Evolutionary conservation across 1,140 invertebrate species (phyloP).

Genomic region (Meloidogyne exigua): DNA sequence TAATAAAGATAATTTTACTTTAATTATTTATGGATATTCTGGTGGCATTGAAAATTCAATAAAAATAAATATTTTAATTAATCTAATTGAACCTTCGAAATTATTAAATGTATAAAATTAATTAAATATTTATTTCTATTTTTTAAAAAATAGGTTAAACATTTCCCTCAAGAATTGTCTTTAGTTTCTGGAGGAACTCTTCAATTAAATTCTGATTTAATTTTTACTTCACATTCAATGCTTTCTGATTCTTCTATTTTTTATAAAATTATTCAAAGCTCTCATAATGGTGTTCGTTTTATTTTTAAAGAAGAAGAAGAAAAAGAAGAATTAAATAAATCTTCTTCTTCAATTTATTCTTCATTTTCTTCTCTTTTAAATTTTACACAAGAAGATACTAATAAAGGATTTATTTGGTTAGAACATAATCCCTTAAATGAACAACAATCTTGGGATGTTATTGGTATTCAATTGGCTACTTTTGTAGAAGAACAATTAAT

Average conservation of each 20-base stretch:
- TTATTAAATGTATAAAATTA: neutral
- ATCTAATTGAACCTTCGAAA: neutral
- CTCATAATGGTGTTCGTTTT: neutral
- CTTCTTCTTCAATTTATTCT: neutral
- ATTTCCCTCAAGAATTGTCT: neutral
- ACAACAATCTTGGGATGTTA: constrained; percentile 15
- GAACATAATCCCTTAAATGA: neutral
- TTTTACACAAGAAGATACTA: neutral
- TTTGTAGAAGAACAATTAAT: neutral
- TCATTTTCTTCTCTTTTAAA: neutral
- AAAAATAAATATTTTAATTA: neutral
- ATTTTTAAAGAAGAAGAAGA: neutral
- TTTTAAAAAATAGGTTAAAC: neutral
- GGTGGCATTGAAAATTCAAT: neutral
- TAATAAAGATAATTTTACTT: constrained; percentile 1
- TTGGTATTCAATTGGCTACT: neutral
- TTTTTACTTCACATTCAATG: neutral
- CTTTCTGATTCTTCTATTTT: neutral
- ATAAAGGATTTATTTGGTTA: constrained; percentile 1
- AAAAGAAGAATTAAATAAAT: neutral
- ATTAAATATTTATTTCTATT: neutral
- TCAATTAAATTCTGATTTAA: neutral
- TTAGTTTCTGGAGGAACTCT: neutral
- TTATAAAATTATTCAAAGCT: neutral
- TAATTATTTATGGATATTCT: neutral